These are phyloP conservation scores for Chelon auratus DNA, from an alignment of 2,797 vertebrate species.

Conservation along the genomic window DNA sequence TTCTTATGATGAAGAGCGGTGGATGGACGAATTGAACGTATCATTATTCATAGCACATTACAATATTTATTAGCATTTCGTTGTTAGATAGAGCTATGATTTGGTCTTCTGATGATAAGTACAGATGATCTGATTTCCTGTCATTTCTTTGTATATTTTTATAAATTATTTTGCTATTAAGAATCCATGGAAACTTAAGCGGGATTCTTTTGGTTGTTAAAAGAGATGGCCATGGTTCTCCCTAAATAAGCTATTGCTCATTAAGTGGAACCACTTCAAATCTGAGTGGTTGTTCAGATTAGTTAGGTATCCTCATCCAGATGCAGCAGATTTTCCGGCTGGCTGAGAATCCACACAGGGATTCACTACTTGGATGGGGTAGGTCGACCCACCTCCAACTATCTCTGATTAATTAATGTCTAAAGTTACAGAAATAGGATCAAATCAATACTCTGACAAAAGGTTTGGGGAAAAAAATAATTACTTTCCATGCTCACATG, in stretches of 20 bases:
- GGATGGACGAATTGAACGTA: slow-evolving; percentile 37
- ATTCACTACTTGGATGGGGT: too few species aligned
- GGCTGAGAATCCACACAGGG: too few species aligned
- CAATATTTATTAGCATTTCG: too few species aligned
- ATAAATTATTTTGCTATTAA: background rate
- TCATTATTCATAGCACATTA: slow-evolving; percentile 45
- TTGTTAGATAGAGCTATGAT: too few species aligned
- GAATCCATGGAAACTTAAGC: slow-evolving; percentile 3
- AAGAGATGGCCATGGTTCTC: slow-evolving; percentile 28
- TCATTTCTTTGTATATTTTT: background rate
- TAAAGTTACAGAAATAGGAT: slow-evolving; percentile 45
- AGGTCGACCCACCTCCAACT: too few species aligned
- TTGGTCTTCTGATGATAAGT: background rate
- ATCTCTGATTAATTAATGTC: slow-evolving; percentile 68
- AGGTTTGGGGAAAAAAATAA: slow-evolving; percentile 20
- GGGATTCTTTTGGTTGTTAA: slow-evolving; percentile 40
- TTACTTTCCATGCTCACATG: slow-evolving; percentile 17
- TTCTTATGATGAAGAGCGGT: slow-evolving; percentile 31
- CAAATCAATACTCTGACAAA: slow-evolving; percentile 65
- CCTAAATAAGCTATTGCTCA: slow-evolving; percentile 42
- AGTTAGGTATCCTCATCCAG: slow-evolving; percentile 30
- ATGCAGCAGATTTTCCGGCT: slow-evolving; percentile 1
- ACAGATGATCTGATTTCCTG: background rate
- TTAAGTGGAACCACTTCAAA: slow-evolving; percentile 52
- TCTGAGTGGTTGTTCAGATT: slow-evolving; percentile 32